Base-by-base conservation (phyloP, 2,113 vertebrate genomes). In the Philantomba maxwellii region DNA sequence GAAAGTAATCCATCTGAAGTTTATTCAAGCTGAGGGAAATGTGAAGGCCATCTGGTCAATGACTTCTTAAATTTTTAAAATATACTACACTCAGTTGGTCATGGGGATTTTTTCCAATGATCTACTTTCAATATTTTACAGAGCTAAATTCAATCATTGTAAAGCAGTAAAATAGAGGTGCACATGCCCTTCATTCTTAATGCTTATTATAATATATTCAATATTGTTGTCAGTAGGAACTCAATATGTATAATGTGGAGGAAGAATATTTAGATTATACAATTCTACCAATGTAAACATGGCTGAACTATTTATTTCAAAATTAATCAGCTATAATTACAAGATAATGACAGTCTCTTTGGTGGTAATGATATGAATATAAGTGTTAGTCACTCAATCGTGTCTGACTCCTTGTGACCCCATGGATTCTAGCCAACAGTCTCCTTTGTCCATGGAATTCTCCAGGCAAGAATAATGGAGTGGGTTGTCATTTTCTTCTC, bases 381-480 rank as follows among this genome's bases (percentile, higher is more conserved):
- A 39, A 70, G 19, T 6, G 21, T 12, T 70, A 70, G n/a, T 73
- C 19, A 39, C 19, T 73, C 66, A 13, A 2, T 39, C 39, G 2
- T 39, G 36, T 23, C 19, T 1, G 0, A 73, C 19, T 23, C 19
- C n/a, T 73, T 12, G 66, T 0, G 10, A 39, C 10, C 10, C n/a
- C 19, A 73, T 73, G 21, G n/a, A 73, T 19, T 73, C 66, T 23
- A 39, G n/a, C n/a, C 66, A 66, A 17, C 5, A 70, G n/a, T 2
- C n/a, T 70, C n/a, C 66, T 39, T 19, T 70, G 10, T 73, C 19
- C 66, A 11, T 23, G 66, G 66, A 39, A 23, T 73, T 39, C n/a
- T 73, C 66, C 10, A 39, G n/a, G 66, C 19, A 73, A 39, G 66
- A 73, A 23, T 39, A 23, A 39, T 39, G 10, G n/a, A 39, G 2